Evolutionary conservation across 2,888 invertebrate genomes (phyloP), one percentile per base, ranked within the genome.

Genomic region (Drosophila diplacantha): DNA sequence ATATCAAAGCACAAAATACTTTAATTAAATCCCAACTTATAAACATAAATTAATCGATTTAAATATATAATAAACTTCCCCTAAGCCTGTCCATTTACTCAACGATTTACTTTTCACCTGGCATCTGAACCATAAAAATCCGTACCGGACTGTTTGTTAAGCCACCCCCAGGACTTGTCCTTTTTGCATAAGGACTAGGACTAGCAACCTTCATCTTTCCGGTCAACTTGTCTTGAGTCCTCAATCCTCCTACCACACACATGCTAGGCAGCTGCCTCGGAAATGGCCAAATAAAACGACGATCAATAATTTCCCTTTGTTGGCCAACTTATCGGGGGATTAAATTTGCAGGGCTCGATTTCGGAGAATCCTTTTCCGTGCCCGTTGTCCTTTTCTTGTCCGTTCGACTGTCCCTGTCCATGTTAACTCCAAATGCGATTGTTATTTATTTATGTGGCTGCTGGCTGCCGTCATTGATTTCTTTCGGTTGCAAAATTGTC

Each of bases 291-390:
- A 74, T 79, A 79, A 75, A 81, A 78, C 65, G 73, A 38, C 73
- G 67, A 80, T 80, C 80, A 83, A 80, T 83, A 80, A 83, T 71
- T 72, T 79, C 57, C 70, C 58, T 70, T 47, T 43, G 50, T 63
- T 62, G 73, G 60, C 67, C 69, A 73, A 69, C 75, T 73, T 73
- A 69, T 71, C 71, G 70, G 73, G 63, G 75, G 75, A 78, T 81
- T 84, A 77, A 69, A 72, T 73, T 72, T 69, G 60, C 66, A 58
- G 72, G 73, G 65, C 71, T 76, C 73, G 67, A 3, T 41, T 72
- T 63, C 63, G 61, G 62, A 60, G 69, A 73, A 79, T 69, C 66
- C 70, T 67, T 69, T 65, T 38, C 12, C 29, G 6, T 35, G 11
- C 35, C 66, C 41, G 54, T 37, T 69, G 69, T 58, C 53, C 73